Base-by-base conservation (phyloP, 2,888 invertebrate genomes). In the Leucophenga maculata region DNA sequence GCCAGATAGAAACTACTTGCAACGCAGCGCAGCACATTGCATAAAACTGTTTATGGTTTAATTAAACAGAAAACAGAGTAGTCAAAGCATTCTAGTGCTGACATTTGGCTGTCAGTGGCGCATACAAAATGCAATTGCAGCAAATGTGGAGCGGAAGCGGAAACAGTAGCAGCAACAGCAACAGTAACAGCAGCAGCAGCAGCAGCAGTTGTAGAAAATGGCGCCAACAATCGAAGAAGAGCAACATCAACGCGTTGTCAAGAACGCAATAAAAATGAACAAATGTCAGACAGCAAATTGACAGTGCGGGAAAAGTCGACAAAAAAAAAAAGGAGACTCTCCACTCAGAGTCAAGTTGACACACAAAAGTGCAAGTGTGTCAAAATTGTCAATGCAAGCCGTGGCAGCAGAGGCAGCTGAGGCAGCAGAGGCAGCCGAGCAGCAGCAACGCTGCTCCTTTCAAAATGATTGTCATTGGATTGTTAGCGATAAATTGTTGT, bases 341-440 rank as follows among this genome's bases (percentile, higher is more conserved):
- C n/a, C n/a, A n/a, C n/a, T n/a, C n/a, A n/a, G n/a, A 50, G 50
- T 50, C 16, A 50, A 31, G 31, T 59, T 59, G 32, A 59, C 32
- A 32, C 59, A 14, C 32, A 59, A 59, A 59, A 59, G 31, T 59
- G 59, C 59, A 59, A 59, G 20, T 31, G 59, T 59, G 59, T 59
- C 59, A 59, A 59, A 59, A 59, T 32, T 32, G 77, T 75, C 75
- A 73, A 72, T 78, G 70, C 39, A 32, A 50, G n/a, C 44, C 32
- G 54, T 26, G 59, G 26, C 26, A 26, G 26, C 26, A 2, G 46
- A 14, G 57, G 18, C n/a, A 39, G 13, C 14, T 32, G 22, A n/a
- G 20, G 22, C 6, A 18, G 8, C 14, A 59, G 13, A 57, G 39
- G 22, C 1, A n/a, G 13, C 31, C 46, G 20, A 55, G 18, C 6